Base-by-base conservation (phyloP, 2,797 vertebrate genomes). In the Siniperca obscura region DNA sequence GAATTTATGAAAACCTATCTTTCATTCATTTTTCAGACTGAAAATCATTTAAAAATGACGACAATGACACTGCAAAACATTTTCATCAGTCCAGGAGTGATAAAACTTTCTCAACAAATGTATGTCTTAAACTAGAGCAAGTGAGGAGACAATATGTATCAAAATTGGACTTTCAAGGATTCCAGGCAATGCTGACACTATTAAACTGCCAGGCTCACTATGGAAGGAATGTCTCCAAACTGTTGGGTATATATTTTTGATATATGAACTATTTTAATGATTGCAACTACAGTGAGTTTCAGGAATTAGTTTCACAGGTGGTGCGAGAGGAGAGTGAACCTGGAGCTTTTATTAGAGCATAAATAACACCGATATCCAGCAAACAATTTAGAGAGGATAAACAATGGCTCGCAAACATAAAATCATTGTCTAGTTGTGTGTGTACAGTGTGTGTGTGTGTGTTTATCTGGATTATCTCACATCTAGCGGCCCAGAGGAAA, bases 391-490 rank as follows among this genome's bases (percentile, higher is more conserved):
- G 70, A 87, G 70, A 82, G 78, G 78, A 87, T 86, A 59, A 87
- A 83, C 76, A 76, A 74, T 52, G 65, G 76, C 65, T 78, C 46
- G 0, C 48, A 53, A 76, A 70, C 62, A 68, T 62, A 80, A 88
- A 76, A 78, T 22, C 79, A 81, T 55, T 84, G 66, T 74, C 57
- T 59, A 38, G 7, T 30, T 53, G 76, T 74, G 22, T 55, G 40
- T 56, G 52, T 48, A 40, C 38, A 38, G 22, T 44, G 44, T 59
- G 34, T 48, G 30, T 74, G 36, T 42, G 38, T 67, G 76, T 71
- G 75, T 81, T 70, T 76, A 77, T 83, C 64, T 78, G 80, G 89
- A 90, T 88, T 90, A 91, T 87, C 71, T 80, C 82, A 86, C 89
- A 89, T 81, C 71, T 81, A 52, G 59, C 38, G 0, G 76, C 36